Percentiles rank a stretch among this genome's conserved stretches.
Evolutionary conservation across 2,797 vertebrate genomes (phyloP).

Genomic region (Lutra lutra): DNA sequence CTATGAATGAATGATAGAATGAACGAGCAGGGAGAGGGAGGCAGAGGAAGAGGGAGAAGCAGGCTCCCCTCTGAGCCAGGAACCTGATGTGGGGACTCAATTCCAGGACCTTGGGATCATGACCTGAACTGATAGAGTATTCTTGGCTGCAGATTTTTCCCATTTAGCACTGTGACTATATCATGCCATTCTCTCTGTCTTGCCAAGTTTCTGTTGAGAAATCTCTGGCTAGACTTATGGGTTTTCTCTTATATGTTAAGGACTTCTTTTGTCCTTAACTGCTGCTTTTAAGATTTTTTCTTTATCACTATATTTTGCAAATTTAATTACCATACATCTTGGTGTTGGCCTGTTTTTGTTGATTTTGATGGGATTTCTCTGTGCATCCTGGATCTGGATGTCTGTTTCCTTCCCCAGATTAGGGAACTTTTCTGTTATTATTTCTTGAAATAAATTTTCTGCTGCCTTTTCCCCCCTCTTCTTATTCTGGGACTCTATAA

Average conservation of each 20-base stretch:
- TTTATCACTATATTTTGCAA: not conserved
- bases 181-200: not conserved
- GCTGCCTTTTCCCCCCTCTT: not conserved
- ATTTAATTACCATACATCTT: not conserved
- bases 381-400: not conserved
- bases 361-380: not conserved
- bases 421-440: not conserved
- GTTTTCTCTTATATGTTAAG: not conserved
- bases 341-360: not conserved
- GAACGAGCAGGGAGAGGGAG: too few relatives aligned
- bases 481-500: not conserved
- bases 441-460: not conserved
- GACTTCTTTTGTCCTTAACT: not conserved
- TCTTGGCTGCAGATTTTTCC: not conserved
- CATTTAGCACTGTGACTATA: not conserved
- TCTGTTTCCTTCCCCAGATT: not conserved
- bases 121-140: too few relatives aligned
- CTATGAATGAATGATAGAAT: too few relatives aligned
- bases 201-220: not conserved
- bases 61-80: too few relatives aligned
- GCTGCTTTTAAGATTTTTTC: not conserved
- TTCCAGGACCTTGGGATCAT: too few relatives aligned
- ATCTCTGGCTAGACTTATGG: not conserved
- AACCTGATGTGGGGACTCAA: too few relatives aligned
- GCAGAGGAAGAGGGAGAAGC: too few relatives aligned